Evolutionary conservation across 2,113 vertebrate genomes (phyloP).

Genomic region (Isurus oxyrinchus): DNA sequence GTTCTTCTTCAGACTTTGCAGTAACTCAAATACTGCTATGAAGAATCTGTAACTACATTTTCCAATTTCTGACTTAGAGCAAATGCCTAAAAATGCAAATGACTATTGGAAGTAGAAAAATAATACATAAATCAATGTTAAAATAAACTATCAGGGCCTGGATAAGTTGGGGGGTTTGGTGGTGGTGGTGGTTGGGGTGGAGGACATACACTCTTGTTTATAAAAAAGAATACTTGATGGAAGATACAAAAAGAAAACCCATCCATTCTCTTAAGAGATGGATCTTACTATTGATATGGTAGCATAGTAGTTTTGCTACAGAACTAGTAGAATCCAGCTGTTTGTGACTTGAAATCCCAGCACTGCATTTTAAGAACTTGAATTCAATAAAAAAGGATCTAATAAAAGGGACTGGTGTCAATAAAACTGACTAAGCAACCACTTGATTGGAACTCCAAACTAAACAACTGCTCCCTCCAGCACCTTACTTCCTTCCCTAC

Average conservation of each 20-base stretch:
- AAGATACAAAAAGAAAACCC: background rate
- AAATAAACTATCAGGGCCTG: background rate
- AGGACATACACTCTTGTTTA: background rate
- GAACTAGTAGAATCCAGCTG: background rate
- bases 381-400: background rate
- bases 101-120: background rate
- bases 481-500: background rate
- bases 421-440: background rate
- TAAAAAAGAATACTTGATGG: background rate
- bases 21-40: background rate
- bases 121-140: background rate
- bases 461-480: background rate
- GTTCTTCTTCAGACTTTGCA: background rate
- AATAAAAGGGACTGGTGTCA: background rate
- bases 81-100: background rate
- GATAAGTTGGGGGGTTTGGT: background rate
- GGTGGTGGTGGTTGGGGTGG: background rate
- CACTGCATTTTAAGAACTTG: background rate
- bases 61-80: background rate
- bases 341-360: background rate
- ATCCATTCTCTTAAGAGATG: background rate
- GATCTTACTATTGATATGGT: background rate
- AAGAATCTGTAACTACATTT: background rate
- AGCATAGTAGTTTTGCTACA: background rate
- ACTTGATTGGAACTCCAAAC: background rate